These are phyloP conservation scores for Todiramphus saurophagus DNA, from an alignment of 2,113 vertebrate species.

Conservation along the genomic window DNA sequence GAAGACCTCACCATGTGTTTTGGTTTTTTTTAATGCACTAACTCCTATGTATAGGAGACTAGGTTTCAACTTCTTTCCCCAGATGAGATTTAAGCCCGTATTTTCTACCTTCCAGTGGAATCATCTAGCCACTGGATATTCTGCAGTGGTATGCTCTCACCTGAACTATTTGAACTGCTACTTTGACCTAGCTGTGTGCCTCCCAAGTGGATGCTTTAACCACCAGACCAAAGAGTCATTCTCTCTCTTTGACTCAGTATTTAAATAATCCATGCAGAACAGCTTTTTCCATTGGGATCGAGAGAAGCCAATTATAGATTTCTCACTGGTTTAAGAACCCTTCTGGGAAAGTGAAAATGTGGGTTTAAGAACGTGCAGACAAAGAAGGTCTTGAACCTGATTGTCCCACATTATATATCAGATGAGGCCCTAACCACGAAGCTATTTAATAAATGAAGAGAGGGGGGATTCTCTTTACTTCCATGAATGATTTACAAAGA, in stretches of 20 bases:
- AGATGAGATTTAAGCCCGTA: neutral
- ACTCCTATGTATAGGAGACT: neutral
- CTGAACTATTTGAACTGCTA: neutral
- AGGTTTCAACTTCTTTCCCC: neutral
- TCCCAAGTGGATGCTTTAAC: slow-evolving; percentile 25
- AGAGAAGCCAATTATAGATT: slow-evolving; percentile 40
- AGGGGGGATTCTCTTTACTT: slow-evolving; percentile 17
- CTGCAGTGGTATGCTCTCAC: neutral
- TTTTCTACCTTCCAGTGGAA: neutral
- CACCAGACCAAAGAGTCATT: slow-evolving; percentile 28
- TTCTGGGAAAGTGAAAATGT: slow-evolving; percentile 36
- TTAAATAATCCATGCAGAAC: slow-evolving; percentile 64
- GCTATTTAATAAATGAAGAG: slow-evolving; percentile 48
- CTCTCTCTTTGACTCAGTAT: slow-evolving; percentile 28
- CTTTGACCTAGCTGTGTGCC: neutral
- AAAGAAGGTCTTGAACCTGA: slow-evolving; percentile 41
- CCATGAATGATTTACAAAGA: slow-evolving; percentile 44
- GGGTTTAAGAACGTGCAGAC: slow-evolving; percentile 21
- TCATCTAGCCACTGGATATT: neutral
- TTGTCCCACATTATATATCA: slow-evolving; percentile 43
- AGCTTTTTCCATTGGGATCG: slow-evolving; percentile 18
- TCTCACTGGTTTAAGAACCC: slow-evolving; percentile 43
- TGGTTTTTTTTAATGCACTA: neutral
- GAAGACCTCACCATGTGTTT: neutral
- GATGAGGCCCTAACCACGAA: neutral